phyloP scores from a whole-genome alignment of 2,113 vertebrate species.

The Heptranchias perlo region DNA sequence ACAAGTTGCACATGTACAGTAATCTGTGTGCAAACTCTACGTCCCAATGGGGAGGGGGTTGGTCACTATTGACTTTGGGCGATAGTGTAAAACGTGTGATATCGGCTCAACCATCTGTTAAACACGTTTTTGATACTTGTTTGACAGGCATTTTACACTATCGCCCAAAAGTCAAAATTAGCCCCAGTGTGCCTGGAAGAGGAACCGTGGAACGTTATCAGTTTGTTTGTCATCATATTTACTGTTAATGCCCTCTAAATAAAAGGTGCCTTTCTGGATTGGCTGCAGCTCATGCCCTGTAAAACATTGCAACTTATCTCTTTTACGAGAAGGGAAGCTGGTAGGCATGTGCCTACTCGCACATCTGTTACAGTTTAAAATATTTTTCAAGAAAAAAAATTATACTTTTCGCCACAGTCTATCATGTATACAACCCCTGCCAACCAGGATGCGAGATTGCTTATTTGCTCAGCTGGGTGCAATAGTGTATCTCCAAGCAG shows the following conservation, averaged over 20 bases:
- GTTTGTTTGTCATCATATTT: background rate
- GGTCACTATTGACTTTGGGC: background rate
- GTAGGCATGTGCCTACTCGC: conserved; percentile 66
- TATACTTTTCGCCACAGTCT: conserved; percentile 68
- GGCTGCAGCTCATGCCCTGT: background rate
- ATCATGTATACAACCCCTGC: conserved; percentile 70
- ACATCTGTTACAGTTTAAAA: conserved; percentile 80
- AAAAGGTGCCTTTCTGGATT: background rate
- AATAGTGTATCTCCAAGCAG: conserved; percentile 67
- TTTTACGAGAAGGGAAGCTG: conserved; percentile 57
- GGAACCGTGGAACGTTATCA: too few relatives aligned
- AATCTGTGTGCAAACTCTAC: background rate
- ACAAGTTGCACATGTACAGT: background rate
- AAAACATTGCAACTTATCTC: background rate
- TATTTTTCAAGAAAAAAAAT: conserved; percentile 65
- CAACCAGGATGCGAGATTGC: conserved; percentile 75
- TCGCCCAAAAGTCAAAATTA: background rate
- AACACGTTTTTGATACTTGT: too few relatives aligned
- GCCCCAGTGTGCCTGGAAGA: background rate
- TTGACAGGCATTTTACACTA: background rate
- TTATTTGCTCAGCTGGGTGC: conserved; percentile 73
- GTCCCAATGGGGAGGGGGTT: too few relatives aligned
- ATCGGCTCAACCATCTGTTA: too few relatives aligned
- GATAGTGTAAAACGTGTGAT: background rate
- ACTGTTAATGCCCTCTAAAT: background rate